A percentile compares a stretch with the other conserved stretches of the same genome.
Evolutionary conservation across 2,797 vertebrate genomes (phyloP).

Genomic region (Amblyraja radiata): DNA sequence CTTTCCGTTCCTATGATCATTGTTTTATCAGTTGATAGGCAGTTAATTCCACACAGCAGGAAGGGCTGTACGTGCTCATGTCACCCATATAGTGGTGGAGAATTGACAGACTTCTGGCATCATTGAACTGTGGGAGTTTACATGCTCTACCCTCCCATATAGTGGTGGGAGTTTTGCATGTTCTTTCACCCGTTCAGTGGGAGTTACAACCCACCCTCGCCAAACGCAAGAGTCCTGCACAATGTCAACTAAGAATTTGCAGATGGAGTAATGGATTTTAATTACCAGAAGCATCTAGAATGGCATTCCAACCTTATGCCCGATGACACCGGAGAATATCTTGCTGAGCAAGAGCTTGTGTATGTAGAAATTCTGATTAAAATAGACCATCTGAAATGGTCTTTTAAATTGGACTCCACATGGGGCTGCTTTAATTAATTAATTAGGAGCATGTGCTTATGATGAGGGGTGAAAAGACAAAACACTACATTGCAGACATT

Average conservation of each 20-base stretch:
- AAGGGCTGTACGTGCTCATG: not conserved
- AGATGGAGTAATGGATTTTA: too few relatives aligned
- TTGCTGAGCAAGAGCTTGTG: not conserved
- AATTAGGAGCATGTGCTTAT: slow-evolving; percentile 32
- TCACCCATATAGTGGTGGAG: too few relatives aligned
- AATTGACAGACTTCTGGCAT: too few relatives aligned
- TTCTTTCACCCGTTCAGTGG: too few relatives aligned
- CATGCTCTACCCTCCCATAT: too few relatives aligned
- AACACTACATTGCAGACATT: not conserved
- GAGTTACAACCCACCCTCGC: not conserved
- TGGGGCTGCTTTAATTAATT: slow-evolving; percentile 1
- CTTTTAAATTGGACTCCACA: not conserved
- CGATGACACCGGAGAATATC: not conserved
- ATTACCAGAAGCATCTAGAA: not conserved
- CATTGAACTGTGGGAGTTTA: too few relatives aligned
- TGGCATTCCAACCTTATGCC: not conserved
- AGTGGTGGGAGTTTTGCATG: too few relatives aligned
- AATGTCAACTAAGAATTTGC: not conserved
- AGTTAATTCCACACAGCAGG: not conserved
- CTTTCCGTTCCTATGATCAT: not conserved
- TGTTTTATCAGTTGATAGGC: not conserved
- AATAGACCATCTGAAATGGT: not conserved
- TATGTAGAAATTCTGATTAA: not conserved
- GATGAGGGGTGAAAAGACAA: not conserved
- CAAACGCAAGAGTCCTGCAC: not conserved